phyloP scores from a whole-genome alignment of 2,113 vertebrate species.

The Helogale parvula region DNA sequence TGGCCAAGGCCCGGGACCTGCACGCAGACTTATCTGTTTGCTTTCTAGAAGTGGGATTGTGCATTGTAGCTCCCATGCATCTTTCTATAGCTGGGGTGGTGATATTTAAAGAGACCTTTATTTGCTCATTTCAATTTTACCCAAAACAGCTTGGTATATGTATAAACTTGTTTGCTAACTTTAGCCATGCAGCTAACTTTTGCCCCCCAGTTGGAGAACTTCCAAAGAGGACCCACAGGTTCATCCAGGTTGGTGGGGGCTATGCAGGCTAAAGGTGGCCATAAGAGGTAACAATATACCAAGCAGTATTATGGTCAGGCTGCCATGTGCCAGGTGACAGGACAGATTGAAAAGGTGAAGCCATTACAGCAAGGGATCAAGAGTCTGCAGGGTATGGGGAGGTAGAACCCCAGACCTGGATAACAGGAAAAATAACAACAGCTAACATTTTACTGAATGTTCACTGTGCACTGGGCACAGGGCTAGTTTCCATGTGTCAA shows the following conservation, averaged over 20 bases:
- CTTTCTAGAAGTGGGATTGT: not conserved
- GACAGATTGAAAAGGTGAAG: not conserved
- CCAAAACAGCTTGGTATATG: not conserved
- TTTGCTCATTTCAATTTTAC: not conserved
- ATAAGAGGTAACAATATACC: not conserved
- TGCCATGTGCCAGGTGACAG: not conserved
- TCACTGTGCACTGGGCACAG: not conserved
- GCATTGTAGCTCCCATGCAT: not conserved
- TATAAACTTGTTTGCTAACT: not conserved
- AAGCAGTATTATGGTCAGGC: not conserved
- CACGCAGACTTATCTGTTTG: slow-evolving; percentile 28
- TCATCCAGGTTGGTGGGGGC: not conserved
- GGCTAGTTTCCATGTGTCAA: not conserved
- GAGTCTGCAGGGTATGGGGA: not conserved
- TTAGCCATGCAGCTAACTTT: not conserved
- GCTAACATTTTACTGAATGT: not conserved
- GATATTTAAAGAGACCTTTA: slow-evolving; percentile 37
- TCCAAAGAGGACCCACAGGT: not conserved
- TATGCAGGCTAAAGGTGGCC: not conserved
- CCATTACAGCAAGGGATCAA: not conserved
- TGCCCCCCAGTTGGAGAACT: not conserved
- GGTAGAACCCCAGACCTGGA: not conserved
- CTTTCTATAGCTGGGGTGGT: not conserved
- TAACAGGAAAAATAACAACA: not conserved
- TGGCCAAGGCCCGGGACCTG: not conserved